Percentiles rank a stretch among this genome's conserved stretches.
phyloP scores from a whole-genome alignment of 2,113 vertebrate species.

The Nicator chloris region DNA sequence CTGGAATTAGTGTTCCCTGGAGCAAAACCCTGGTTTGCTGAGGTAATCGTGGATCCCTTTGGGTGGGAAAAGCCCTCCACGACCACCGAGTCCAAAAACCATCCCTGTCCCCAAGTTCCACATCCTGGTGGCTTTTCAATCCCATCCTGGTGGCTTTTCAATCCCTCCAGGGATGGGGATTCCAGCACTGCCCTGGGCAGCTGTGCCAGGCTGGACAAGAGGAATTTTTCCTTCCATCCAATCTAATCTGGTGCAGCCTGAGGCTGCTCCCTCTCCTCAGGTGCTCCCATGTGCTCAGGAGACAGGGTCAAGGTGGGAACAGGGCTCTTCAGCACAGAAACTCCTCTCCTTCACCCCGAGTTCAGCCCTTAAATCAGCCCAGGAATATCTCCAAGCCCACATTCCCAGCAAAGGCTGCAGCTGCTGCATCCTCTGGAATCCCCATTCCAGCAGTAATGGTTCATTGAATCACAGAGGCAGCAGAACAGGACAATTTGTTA shows the following conservation, averaged over 20 bases:
- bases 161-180: neutral
- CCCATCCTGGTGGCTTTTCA: neutral
- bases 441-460: fast-evolving
- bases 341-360: neutral
- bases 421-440: neutral
- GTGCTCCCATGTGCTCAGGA: neutral
- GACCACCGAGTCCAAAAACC: fast-evolving
- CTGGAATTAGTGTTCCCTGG: fast-evolving
- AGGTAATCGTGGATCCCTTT: neutral
- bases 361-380: neutral
- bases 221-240: neutral
- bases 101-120: neutral
- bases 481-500: neutral
- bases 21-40: neutral
- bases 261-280: neutral
- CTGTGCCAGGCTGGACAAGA: neutral
- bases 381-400: neutral
- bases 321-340: neutral
- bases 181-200: neutral
- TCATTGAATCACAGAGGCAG: neutral
- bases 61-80: neutral
- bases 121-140: neutral
- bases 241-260: neutral
- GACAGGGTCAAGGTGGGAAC: neutral
- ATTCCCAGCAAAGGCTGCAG: neutral